phyloP scores from a whole-genome alignment of 2,797 vertebrate genomes.

The Enoplosus armatus region DNA sequence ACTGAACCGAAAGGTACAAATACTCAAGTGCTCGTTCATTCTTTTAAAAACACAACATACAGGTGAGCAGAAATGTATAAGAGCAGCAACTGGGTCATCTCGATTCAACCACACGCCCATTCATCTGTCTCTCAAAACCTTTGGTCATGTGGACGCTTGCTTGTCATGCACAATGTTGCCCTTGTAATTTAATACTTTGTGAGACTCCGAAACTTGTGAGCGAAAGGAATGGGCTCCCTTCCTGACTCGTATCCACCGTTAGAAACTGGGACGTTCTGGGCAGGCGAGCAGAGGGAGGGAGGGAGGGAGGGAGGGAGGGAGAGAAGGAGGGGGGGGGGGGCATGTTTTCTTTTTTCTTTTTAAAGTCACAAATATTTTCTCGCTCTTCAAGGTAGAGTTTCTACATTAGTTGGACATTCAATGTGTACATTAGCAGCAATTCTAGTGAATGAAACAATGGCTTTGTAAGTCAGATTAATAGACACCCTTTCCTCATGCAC shows the following conservation, averaged over 20 bases:
- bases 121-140: conserved; percentile 75
- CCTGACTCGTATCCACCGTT: conserved; percentile 39
- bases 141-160: conserved; percentile 76
- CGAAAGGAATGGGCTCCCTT: conserved; percentile 39
- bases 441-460: conserved; percentile 79
- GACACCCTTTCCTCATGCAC: conserved; percentile 79
- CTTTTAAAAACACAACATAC: conserved; percentile 77
- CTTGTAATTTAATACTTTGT: conserved; percentile 57
- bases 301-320: too few relatives aligned
- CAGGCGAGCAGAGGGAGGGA: conserved; percentile 34
- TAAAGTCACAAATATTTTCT: conserved; percentile 57
- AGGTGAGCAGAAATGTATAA: conserved; percentile 74
- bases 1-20: conserved; percentile 79
- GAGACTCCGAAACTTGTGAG: conserved; percentile 47
- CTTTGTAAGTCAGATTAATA: conserved; percentile 75
- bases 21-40: conserved; percentile 66
- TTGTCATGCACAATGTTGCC: conserved; percentile 71
- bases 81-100: conserved; percentile 80
- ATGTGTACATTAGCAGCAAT: conserved; percentile 84
- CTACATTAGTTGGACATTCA: conserved; percentile 82
- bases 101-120: conserved; percentile 59
- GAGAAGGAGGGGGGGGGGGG: too few relatives aligned
- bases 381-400: conserved; percentile 59
- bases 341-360: too few relatives aligned
- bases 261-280: conserved; percentile 47